Evolutionary conservation across 1,140 invertebrate species (phyloP).

Genomic region (Aleiodes sp.): DNA sequence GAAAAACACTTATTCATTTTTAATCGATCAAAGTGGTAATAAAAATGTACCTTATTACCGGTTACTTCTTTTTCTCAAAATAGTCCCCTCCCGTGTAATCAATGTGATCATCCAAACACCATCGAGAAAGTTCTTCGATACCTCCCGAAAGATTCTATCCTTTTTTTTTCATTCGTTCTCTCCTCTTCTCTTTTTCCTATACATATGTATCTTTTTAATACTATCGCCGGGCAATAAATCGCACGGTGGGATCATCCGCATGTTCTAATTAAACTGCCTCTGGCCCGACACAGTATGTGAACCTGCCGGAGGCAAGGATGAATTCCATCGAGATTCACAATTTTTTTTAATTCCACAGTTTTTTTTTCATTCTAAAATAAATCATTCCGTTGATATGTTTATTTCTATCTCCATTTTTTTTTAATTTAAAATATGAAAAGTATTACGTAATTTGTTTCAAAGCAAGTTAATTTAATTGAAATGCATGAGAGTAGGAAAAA

Average conservation of each 20-base stretch:
- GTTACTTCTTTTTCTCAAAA: neutral
- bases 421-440: neutral
- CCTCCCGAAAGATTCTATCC: too few species aligned
- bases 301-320: neutral
- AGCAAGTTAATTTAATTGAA: too few species aligned
- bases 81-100: too few species aligned
- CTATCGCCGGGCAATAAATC: neutral
- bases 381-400: neutral
- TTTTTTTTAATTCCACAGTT: conserved; percentile 9
- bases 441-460: too few species aligned
- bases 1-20: conserved; percentile 8
- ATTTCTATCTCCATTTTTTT: neutral
- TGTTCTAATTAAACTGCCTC: conserved; percentile 14
- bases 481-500: too few species aligned
- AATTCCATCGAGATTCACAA: neutral
- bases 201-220: neutral
- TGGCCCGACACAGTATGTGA: neutral
- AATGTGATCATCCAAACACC: neutral
- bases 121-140: neutral
- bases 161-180: too few species aligned
- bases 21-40: neutral
- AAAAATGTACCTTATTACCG: neutral
- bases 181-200: neutral
- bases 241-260: conserved; percentile 4
- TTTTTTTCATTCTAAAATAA: neutral